Evolutionary conservation across 2,797 vertebrate genomes (phyloP).

Genomic region (Sarcoramphus papa): DNA sequence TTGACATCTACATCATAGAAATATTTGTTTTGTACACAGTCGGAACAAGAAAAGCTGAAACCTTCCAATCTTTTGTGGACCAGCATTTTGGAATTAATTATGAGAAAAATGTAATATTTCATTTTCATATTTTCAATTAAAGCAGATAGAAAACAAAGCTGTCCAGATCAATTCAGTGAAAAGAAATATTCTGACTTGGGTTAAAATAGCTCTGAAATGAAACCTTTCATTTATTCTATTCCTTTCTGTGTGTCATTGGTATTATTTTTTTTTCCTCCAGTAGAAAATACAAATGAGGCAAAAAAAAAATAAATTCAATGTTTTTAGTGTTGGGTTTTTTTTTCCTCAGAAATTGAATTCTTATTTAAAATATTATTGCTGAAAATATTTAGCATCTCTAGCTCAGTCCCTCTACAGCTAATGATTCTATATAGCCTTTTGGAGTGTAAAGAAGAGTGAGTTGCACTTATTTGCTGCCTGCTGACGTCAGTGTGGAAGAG

Average conservation of each 20-base stretch:
- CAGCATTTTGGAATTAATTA: constrained; percentile 31
- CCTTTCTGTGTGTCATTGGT: neutral
- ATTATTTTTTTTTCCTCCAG: neutral
- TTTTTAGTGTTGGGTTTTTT: neutral
- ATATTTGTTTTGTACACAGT: neutral
- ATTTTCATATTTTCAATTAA: constrained; percentile 18
- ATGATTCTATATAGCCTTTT: neutral
- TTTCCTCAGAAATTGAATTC: neutral
- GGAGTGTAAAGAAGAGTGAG: neutral
- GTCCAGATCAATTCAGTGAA: neutral
- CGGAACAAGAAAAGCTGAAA: neutral
- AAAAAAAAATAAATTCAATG: neutral
- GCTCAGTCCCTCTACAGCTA: neutral
- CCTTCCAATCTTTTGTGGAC: neutral
- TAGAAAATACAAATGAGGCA: neutral
- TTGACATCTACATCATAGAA: constrained; percentile 1
- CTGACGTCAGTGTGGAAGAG: neutral
- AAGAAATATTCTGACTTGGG: neutral
- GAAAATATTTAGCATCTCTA: neutral
- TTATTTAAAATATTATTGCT: neutral
- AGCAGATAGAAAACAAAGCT: neutral
- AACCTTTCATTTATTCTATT: neutral
- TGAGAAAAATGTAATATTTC: neutral
- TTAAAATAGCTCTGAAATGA: neutral
- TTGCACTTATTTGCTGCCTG: neutral